Conservation (phyloP, 2,888 invertebrate species). For the Coleophora flavipennella region DNA sequence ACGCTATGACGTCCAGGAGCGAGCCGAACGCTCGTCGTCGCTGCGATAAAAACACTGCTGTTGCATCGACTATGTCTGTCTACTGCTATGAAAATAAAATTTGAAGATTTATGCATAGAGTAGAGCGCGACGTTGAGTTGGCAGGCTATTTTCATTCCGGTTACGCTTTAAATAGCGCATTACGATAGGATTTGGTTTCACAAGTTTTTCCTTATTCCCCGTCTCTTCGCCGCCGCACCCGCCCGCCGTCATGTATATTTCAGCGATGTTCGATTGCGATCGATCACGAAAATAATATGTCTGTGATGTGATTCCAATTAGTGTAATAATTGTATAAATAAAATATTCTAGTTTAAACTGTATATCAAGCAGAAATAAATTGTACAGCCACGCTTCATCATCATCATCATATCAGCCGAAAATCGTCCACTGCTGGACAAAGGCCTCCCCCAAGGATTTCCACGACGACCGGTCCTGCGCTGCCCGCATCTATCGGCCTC, state of each 20-base stretch:
- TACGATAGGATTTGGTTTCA: constrained; percentile 73
- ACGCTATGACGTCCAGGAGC: constrained; percentile 24
- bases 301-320: no score
- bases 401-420: no score
- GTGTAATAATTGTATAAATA: no score
- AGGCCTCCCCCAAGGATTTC: no score
- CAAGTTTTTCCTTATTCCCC: constrained; percentile 67
- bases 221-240: constrained; percentile 53
- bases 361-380: no score
- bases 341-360: no score
- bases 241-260: constrained; percentile 19
- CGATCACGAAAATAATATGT: no score
- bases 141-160: constrained; percentile 69
- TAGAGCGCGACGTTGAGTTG: constrained; percentile 64
- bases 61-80: constrained; percentile 27
- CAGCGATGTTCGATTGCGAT: constrained; percentile 5
- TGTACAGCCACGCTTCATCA: no score
- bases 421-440: no score
- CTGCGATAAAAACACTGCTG: constrained; percentile 39
- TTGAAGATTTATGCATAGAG: constrained; percentile 65
- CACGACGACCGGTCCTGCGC: no score
- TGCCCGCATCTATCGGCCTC: no score
- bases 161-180: constrained; percentile 72
- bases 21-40: constrained; percentile 11
- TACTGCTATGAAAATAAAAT: constrained; percentile 60